phyloP scores from a whole-genome alignment of 2,113 vertebrate genomes.

The Laticauda colubrina region DNA sequence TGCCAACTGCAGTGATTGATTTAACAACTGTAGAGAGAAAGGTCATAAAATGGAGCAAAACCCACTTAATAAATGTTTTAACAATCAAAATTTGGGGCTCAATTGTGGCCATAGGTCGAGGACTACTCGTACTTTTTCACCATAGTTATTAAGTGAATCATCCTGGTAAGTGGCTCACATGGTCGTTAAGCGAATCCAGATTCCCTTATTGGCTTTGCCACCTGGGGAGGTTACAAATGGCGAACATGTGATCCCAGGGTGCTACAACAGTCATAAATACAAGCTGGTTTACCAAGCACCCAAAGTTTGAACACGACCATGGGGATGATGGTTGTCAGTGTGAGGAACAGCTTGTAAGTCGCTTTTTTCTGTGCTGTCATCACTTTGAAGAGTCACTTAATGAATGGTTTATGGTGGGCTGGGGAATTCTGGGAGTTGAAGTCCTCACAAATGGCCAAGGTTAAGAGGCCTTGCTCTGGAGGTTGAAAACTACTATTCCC shows the following conservation, averaged over 20 bases:
- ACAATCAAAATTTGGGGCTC: too few species aligned
- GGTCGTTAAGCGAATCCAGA: neutral
- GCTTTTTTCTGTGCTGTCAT: neutral
- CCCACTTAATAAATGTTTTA: too few species aligned
- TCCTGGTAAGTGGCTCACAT: neutral
- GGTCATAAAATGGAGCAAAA: too few species aligned
- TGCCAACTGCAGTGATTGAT: too few species aligned
- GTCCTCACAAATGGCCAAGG: too few species aligned
- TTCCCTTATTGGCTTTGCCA: neutral
- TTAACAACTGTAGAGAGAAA: too few species aligned
- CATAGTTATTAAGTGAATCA: neutral
- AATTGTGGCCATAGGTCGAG: too few species aligned
- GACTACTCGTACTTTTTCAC: neutral
- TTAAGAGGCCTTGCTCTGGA: neutral
- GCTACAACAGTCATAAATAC: neutral
- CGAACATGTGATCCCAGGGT: neutral
- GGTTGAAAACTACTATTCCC: neutral
- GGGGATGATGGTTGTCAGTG: neutral
- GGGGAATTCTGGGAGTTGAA: neutral
- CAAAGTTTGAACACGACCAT: neutral
- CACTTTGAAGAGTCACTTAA: neutral
- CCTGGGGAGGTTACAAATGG: neutral
- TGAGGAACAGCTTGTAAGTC: neutral
- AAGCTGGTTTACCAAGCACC: neutral
- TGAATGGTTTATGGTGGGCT: neutral